These are phyloP conservation scores for Hemiprocne comata DNA, from an alignment of 2,113 vertebrate species.

Conservation along the genomic window DNA sequence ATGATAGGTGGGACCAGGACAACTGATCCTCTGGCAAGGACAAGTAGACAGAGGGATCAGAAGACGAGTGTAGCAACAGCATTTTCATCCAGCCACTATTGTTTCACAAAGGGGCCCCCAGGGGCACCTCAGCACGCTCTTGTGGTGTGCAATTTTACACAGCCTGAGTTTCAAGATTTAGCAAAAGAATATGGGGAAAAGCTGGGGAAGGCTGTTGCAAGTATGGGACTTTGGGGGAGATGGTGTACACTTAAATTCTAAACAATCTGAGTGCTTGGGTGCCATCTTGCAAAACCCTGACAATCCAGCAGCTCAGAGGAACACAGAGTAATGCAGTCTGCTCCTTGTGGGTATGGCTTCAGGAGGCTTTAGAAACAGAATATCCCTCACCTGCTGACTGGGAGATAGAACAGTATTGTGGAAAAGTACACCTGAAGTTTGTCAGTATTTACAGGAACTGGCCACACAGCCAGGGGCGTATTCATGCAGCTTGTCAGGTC, in stretches of 20 bases:
- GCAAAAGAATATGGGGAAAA: neutral
- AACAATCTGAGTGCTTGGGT: neutral
- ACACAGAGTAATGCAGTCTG: neutral
- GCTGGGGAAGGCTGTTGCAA: neutral
- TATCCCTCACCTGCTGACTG: neutral
- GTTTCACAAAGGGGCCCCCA: neutral
- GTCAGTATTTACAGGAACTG: neutral
- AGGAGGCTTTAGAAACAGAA: neutral
- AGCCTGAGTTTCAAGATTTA: neutral
- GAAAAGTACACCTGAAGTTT: neutral
- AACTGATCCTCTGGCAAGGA: neutral
- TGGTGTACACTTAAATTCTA: neutral
- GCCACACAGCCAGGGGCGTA: neutral
- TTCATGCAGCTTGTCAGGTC: neutral
- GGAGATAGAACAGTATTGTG: neutral
- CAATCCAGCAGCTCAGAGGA: neutral
- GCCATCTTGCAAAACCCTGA: neutral
- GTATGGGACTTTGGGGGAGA: neutral
- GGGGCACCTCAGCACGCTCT: neutral
- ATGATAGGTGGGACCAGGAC: neutral
- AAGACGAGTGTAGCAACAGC: neutral
- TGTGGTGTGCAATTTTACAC: neutral
- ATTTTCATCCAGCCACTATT: neutral
- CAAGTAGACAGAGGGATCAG: neutral
- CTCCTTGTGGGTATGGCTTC: neutral